Base-by-base conservation (phyloP, 2,113 vertebrate species). In the Antechinus stuartii region DNA sequence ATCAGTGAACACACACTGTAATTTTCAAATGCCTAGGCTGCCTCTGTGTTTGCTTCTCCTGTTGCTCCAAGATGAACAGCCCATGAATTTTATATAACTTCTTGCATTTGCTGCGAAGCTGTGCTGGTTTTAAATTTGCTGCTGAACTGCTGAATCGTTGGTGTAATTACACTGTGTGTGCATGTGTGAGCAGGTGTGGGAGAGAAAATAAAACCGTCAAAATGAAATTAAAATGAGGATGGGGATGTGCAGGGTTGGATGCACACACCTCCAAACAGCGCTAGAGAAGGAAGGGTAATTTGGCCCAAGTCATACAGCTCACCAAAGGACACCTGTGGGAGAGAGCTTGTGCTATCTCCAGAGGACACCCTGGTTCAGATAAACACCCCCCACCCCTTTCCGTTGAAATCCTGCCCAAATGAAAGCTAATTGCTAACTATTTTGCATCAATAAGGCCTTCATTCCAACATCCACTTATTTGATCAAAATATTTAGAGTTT, bases 1-100 rank as follows among this genome's bases (percentile, higher is more conserved):
- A 2, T 0, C 4, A 3, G 12, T 2, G 0, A 8, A 7, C 56
- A 2, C 14, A 0, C 2, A 53, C 49, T 11, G 3, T 1, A 0
- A 0, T 2, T 0, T 0, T 23, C 22, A 1, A 4, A 0, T 0
- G 16, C 76, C 90, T 0, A 22, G 57, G 50, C 53, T 22, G 91
- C 90, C 42, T 94, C 84, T 55, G 53, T 0, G 2, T 91, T 2
- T 1, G 46, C 91, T 3, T 11, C 47, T 61, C 14, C 90, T 2
- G 54, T 7, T 30, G 90, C 90, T 57, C 50, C 0, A 10, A 25
- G 53, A 35, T 9, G 53, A 30, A 54, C 90, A 30, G 16, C 84
- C 89, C 0, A 12, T 3, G 53, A 2, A 2, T 12, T 47, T 56
- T 12, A 10, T 23, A 0, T 2, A 52, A 54, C 23, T 3, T 24